A percentile compares a stretch with the other conserved stretches of the same genome.
phyloP scores from a whole-genome alignment of 2,797 vertebrate species.

The Pempheris klunzingeri region DNA sequence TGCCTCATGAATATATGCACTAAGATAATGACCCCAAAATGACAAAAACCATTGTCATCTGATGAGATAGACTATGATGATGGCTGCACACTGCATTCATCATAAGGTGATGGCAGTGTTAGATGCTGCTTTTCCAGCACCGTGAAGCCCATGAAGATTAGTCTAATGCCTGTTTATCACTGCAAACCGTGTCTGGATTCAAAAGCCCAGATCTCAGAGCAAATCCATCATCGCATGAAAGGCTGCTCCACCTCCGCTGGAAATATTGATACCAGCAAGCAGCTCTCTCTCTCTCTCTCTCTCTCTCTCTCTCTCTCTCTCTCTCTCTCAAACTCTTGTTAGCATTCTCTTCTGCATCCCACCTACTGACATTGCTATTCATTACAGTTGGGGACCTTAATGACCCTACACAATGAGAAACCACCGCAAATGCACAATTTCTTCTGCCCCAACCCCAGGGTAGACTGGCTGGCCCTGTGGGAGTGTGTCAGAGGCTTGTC shows the following conservation, averaged over 20 bases:
- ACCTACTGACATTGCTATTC: constrained; percentile 84
- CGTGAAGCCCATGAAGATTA: constrained; percentile 69
- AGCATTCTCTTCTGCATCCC: constrained; percentile 84
- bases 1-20: constrained; percentile 35
- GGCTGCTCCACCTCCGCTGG: constrained; percentile 58
- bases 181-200: constrained; percentile 65
- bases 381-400: constrained; percentile 86
- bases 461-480: constrained; percentile 82
- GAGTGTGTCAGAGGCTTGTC: constrained; percentile 67
- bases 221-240: constrained; percentile 69
- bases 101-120: constrained; percentile 46
- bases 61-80: constrained; percentile 39
- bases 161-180: constrained; percentile 69
- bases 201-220: constrained; percentile 62
- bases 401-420: constrained; percentile 80
- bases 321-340: constrained; percentile 43
- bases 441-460: constrained; percentile 81
- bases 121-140: constrained; percentile 50
- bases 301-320: constrained; percentile 7
- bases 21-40: constrained; percentile 49
- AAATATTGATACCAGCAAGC: constrained; percentile 36
- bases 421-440: constrained; percentile 84
- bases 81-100: constrained; percentile 49
- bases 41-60: constrained; percentile 50
- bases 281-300: background rate